phyloP scores from a whole-genome alignment of 2,113 vertebrate genomes.

The Entomyzon cyanotis region DNA sequence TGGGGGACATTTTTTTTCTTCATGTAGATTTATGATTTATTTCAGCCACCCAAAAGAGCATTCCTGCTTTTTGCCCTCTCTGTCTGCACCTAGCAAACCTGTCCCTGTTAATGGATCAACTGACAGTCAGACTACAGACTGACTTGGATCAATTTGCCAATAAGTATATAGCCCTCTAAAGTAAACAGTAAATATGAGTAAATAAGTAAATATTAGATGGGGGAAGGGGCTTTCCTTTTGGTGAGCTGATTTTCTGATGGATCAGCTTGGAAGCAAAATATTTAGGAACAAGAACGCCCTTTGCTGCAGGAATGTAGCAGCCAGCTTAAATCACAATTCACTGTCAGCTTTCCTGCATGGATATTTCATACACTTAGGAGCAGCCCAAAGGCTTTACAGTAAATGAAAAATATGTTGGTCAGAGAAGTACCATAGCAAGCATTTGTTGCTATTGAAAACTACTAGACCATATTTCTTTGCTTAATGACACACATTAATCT shows the following conservation, averaged over 20 bases:
- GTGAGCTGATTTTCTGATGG: not conserved
- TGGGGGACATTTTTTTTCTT: not conserved
- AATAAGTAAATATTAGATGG: not conserved
- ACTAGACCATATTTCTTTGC: conserved; percentile 24
- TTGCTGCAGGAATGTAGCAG: not conserved
- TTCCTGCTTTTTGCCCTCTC: not conserved
- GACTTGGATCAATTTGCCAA: not conserved
- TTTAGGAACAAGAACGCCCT: not conserved
- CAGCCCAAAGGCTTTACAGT: not conserved
- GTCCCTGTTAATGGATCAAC: not conserved
- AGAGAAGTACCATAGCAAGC: conserved; percentile 1
- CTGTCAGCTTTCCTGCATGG: not conserved
- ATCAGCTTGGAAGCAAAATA: not conserved
- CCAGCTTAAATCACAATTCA: not conserved
- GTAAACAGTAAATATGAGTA: not conserved
- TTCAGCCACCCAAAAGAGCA: not conserved
- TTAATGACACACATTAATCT: conserved; percentile 41
- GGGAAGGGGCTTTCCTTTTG: not conserved
- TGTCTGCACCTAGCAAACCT: not conserved
- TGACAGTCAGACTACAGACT: not conserved
- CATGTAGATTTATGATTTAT: not conserved
- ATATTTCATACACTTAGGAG: not conserved
- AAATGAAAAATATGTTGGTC: conserved; percentile 1
- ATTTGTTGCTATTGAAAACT: conserved; percentile 50
- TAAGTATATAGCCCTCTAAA: not conserved